Evolutionary conservation across 1,140 invertebrate genomes (phyloP).

Genomic region (Anoplolepis gracilipes): DNA sequence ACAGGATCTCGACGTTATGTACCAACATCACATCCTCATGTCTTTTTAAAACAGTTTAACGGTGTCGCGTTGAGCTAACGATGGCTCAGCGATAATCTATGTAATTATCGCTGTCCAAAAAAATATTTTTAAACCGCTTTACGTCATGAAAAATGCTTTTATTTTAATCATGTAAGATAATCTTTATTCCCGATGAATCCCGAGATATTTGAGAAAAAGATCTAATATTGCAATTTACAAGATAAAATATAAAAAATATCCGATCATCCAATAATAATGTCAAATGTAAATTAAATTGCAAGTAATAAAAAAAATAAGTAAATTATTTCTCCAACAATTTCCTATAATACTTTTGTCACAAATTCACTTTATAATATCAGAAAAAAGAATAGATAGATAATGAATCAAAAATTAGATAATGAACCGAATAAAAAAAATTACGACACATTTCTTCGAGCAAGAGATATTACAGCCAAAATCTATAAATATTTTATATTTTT

Average conservation of each 20-base stretch:
- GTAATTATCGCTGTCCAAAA: neutral
- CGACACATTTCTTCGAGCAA: neutral
- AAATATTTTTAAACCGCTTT: slow-evolving; percentile 22
- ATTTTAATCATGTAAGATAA: neutral
- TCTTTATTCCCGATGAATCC: neutral
- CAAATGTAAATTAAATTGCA: neutral
- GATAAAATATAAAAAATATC: neutral
- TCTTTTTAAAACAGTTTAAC: slow-evolving; percentile 31
- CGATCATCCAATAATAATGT: neutral
- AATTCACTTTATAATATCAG: neutral
- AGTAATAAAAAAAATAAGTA: neutral
- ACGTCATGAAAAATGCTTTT: neutral
- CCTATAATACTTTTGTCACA: neutral
- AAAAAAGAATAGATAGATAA: neutral
- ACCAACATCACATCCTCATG: slow-evolving; percentile 37
- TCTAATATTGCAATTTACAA: neutral
- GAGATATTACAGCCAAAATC: neutral
- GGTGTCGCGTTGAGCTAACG: slow-evolving; percentile 19
- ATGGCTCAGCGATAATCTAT: neutral
- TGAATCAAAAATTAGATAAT: neutral
- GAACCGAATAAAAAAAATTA: neutral
- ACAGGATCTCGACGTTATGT: slow-evolving; percentile 33
- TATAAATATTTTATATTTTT: no score
- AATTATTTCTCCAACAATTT: neutral
- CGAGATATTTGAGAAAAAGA: neutral